A percentile compares a stretch with the other conserved stretches of the same genome.
phyloP scores from a whole-genome alignment of 2,113 vertebrate species.

The Sander lucioperca region DNA sequence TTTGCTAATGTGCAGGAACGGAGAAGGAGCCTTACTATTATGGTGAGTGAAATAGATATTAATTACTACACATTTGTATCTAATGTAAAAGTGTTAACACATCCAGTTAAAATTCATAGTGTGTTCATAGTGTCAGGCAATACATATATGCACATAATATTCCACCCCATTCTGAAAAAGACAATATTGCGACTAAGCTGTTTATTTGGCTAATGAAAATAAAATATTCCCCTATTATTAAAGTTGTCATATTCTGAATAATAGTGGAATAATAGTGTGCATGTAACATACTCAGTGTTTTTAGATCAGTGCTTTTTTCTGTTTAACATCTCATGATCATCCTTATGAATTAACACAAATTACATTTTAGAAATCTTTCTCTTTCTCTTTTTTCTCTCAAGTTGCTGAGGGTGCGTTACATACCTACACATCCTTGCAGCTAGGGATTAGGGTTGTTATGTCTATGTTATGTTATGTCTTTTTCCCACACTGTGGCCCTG shows the following conservation, averaged over 20 bases:
- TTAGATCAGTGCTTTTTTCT: slow-evolving; percentile 21
- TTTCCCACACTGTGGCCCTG: slow-evolving; percentile 23
- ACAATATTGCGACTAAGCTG: no score
- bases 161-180: no score
- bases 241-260: no score
- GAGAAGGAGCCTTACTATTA: slow-evolving; percentile 82
- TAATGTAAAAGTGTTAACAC: slow-evolving; percentile 18
- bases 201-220: no score
- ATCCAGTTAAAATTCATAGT: background rate
- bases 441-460: slow-evolving; percentile 27
- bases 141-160: no score
- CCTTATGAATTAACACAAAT: slow-evolving; percentile 21
- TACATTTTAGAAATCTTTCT: slow-evolving; percentile 52
- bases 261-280: no score
- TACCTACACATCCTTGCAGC: slow-evolving; percentile 32
- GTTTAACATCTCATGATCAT: slow-evolving; percentile 31
- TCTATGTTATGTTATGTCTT: slow-evolving; percentile 10
- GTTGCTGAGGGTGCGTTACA: slow-evolving; percentile 50
- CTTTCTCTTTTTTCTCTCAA: slow-evolving; percentile 48
- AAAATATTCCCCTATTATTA: no score
- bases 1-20: slow-evolving; percentile 50
- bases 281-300: background rate
- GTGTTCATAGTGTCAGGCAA: background rate
- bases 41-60: slow-evolving; percentile 69
- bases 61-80: background rate